Base-by-base conservation (phyloP, 1,140 invertebrate genomes). In the Rhyacophila brunnea region DNA sequence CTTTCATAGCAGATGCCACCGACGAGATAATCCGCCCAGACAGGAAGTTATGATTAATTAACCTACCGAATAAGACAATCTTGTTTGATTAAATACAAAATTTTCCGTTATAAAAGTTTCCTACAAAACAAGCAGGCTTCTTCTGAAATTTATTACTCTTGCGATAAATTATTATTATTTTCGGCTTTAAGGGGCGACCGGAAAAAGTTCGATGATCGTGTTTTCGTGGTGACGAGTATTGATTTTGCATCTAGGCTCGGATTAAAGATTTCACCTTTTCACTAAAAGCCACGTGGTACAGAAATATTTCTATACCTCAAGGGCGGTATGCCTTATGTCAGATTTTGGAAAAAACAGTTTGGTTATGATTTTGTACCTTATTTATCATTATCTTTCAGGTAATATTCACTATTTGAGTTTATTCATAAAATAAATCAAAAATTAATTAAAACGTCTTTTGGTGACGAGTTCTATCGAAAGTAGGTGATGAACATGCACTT, bases 21-120 rank as follows among this genome's bases (percentile, higher is more conserved):
- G 23, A 42, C 9, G 20, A 17, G 60, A 58, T 63, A 58, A 63
- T 63, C 55, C 36, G n/a, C 46, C 53, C 43, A 53, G 60, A 63
- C 60, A 49, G 45, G 55, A 58, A 58, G 55, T 46, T 58, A 58
- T 63, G 61, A 64, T 59, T 64, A 64, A 64, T 64, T 64, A 59
- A 64, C 51, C 42, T 42, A 15, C 38, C 18, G 15, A 42, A 28
- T 38, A 48, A 38, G 42, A 45, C 17, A 44, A 28, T 58, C 50
- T 59, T 56, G 45, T 63, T 59, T 59, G 45, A 55, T 63, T 46
- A 58, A 58, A 63, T 58, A 51, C 54, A 17, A 42, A 56, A 55
- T 49, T 58, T 57, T 53, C 50, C 43, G 28, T 58, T 45, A 45
- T 15, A 48, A 32, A 47, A 48, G 43, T 56, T 56, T 40, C 34